Conservation (phyloP, 2,888 invertebrate genomes). For the Eupeodes luniger region DNA sequence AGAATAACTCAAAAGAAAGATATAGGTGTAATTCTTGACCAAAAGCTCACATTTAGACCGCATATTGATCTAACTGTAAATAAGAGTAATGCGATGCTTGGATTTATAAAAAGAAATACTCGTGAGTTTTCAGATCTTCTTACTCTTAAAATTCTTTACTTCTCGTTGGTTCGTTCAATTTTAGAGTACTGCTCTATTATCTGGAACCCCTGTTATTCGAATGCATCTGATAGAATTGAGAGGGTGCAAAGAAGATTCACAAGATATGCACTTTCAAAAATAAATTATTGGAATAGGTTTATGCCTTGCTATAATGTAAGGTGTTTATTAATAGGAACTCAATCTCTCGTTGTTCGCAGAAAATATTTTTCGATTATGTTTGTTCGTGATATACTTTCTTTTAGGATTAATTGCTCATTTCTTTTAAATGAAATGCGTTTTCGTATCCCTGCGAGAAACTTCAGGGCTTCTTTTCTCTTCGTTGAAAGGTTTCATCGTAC, state of each 20-base stretch:
- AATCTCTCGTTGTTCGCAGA: neutral
- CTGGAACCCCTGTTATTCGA: neutral
- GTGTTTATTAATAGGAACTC: constrained; percentile 10
- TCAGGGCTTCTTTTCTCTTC: neutral
- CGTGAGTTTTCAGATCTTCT: too few relatives aligned
- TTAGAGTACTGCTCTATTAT: neutral
- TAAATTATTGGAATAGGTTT: constrained; percentile 14
- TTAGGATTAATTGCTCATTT: neutral
- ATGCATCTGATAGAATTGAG: neutral
- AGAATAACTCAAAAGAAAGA: neutral
- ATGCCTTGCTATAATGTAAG: neutral
- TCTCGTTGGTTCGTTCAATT: too few relatives aligned
- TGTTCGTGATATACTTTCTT: constrained; percentile 13
- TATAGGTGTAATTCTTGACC: neutral
- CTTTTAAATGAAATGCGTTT: neutral
- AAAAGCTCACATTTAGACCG: neutral
- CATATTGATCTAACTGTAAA: neutral
- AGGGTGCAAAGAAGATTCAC: neutral
- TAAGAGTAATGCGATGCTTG: neutral
- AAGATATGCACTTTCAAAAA: neutral
- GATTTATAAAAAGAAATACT: too few relatives aligned
- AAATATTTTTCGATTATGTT: constrained; percentile 19
- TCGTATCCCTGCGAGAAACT: neutral
- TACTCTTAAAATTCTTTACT: too few relatives aligned
- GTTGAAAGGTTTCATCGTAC: neutral